Conservation (phyloP, 1,140 invertebrate genomes). For the Globodera rostochiensis region DNA sequence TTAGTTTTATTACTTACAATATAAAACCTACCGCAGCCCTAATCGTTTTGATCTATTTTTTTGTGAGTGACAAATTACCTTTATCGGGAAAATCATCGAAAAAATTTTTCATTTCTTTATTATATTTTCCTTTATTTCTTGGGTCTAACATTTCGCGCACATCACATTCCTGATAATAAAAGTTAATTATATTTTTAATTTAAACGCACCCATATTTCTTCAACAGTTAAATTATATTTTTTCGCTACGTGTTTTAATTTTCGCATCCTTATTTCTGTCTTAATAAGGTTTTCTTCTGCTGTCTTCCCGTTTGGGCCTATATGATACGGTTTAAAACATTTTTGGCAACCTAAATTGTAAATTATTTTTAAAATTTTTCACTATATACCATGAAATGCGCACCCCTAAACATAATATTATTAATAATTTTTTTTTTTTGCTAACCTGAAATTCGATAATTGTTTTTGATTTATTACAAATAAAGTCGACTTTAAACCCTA, state of each 20-base stretch:
- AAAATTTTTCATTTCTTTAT: slow-evolving; percentile 20
- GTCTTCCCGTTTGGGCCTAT: background rate
- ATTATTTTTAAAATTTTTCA: no score
- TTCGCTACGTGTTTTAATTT: no score
- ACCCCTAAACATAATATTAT: background rate
- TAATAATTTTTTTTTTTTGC: no score
- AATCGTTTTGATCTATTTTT: no score
- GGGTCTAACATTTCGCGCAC: background rate
- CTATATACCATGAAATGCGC: slow-evolving; percentile 2
- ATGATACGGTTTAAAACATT: background rate
- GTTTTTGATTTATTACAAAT: background rate
- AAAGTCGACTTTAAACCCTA: background rate
- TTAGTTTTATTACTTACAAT: no score
- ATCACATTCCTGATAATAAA: slow-evolving; percentile 2
- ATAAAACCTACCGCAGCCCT: no score
- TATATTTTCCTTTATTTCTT: background rate
- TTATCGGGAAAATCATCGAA: background rate
- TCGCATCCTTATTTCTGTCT: background rate
- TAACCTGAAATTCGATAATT: background rate
- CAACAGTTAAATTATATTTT: background rate
- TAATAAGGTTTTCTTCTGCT: background rate
- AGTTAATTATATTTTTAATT: background rate
- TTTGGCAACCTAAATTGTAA: background rate
- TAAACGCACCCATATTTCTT: background rate
- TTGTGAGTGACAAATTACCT: no score